Evolutionary conservation across 2,888 invertebrate species (phyloP), one percentile per base, ranked within the genome.

Genomic region (Monoplex corrugatus): DNA sequence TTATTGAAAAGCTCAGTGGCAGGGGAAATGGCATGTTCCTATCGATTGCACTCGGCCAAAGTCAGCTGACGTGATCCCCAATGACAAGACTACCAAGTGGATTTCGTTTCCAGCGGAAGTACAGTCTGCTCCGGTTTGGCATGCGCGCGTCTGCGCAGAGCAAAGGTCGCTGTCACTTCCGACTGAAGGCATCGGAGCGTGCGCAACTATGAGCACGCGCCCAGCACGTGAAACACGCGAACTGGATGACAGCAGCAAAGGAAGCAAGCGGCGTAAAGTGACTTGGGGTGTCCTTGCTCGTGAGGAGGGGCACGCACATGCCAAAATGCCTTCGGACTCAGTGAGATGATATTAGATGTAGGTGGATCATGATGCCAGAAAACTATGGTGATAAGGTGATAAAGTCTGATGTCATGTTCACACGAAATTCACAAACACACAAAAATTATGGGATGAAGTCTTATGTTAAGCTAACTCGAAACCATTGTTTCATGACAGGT

Each of bases 221-320:
- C 16, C 40, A 50, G 87, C 87, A 87, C 87, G 87, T 80, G 87
- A 28, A 44, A 28, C 87, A 87, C 87, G 87, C 87, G 44, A 78
- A 35, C 45, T 10, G 35, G 57, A 45, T 57, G 87, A 87, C 78
- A 78, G 87, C 68, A 10, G 68, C 2, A 38, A 85, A 57, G 84
- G 38, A 57, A 57, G 50, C 57, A 57, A 40, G 57, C 13, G 44
- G 32, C 78, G 38, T 75, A 80, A 50, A 87, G 80, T 80, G 43
- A 80, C 50, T 50, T 50, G 50, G 8, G 19, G 50, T 50, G 50
- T 50, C 10, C 23, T 45, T 45, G 32, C 8, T 83, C 10, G 50
- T 35, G 35, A 23, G 38, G 32, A 83, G 44, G 28, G 50, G n/a
- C 45, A 50, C 40, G 1, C 43, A 32, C 57, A 68, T 38, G 86